These are phyloP conservation scores for Bombus balteatus DNA, from an alignment of 1,140 invertebrate species.

Conservation along the genomic window DNA sequence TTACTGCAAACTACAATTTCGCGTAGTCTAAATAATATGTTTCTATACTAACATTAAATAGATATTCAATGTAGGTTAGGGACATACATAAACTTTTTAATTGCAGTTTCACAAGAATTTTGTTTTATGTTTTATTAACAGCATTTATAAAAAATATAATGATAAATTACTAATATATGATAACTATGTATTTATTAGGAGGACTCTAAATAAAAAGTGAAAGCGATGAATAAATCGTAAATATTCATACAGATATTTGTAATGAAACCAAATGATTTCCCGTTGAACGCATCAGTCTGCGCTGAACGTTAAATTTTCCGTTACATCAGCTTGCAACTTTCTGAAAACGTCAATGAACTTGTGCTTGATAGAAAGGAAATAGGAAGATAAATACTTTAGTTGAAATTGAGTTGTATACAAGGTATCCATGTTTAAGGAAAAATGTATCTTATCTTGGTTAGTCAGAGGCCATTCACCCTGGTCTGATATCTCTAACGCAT, in stretches of 20 bases:
- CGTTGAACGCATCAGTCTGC: not conserved
- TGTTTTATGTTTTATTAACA: not conserved
- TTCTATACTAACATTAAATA: too few relatives aligned
- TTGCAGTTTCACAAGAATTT: not conserved
- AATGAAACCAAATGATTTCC: not conserved
- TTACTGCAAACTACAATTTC: not conserved
- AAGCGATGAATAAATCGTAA: not conserved
- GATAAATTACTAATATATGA: not conserved
- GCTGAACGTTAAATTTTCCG: too few relatives aligned
- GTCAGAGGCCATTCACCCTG: constrained; percentile 54
- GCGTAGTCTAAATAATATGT: not conserved
- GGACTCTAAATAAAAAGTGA: not conserved
- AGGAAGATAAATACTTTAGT: not conserved
- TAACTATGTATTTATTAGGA: not conserved
- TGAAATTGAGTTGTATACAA: constrained; percentile 1
- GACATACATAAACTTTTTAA: not conserved
- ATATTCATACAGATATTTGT: not conserved
- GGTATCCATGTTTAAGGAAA: constrained; percentile 25
- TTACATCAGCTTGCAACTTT: not conserved
- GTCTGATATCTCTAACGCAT: constrained; percentile 40
- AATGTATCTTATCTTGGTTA: constrained; percentile 46
- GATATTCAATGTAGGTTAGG: not conserved
- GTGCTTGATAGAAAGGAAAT: not conserved
- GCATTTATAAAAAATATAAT: not conserved
- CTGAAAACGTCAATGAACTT: constrained; percentile 10